phyloP scores from a whole-genome alignment of 2,888 invertebrate species.

The Romanomermis culicivorax region DNA sequence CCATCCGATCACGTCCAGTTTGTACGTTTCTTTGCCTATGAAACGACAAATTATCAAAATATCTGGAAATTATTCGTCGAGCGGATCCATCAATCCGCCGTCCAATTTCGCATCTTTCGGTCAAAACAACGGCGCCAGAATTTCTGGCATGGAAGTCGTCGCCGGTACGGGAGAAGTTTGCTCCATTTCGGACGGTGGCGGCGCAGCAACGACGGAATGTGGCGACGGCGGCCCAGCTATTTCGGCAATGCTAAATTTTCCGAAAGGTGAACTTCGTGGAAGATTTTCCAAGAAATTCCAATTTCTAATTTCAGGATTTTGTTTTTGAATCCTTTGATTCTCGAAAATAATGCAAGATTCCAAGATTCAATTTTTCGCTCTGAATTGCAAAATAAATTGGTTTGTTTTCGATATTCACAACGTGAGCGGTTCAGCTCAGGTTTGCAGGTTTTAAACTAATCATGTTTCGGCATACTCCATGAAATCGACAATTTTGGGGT shows the following conservation, averaged over 20 bases:
- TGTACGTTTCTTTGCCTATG: slow-evolving; percentile 88
- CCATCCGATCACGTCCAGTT: slow-evolving; percentile 78
- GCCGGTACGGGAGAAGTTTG: slow-evolving; percentile 87
- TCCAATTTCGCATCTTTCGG: slow-evolving; percentile 12
- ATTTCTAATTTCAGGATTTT: neutral
- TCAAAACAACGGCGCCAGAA: slow-evolving; percentile 37
- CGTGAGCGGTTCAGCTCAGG: too few species aligned
- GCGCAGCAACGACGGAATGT: too few species aligned
- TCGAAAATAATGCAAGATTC: too few species aligned
- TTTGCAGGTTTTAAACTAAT: too few species aligned
- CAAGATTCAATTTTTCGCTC: too few species aligned
- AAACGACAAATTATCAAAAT: slow-evolving; percentile 52
- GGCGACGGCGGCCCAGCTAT: slow-evolving; percentile 82
- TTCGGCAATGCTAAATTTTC: slow-evolving; percentile 73
- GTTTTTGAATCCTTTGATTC: too few species aligned
- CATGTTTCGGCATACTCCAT: too few species aligned
- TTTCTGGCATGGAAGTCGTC: slow-evolving; percentile 45
- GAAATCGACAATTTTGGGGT: too few species aligned
- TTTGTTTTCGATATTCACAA: too few species aligned
- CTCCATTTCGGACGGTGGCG: slow-evolving; percentile 56
- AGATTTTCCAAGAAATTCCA: too few species aligned
- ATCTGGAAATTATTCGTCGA: neutral
- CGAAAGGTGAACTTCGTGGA: slow-evolving; percentile 70
- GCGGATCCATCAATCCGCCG: slow-evolving; percentile 9
- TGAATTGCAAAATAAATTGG: too few species aligned